Conservation (phyloP, 2,113 vertebrate genomes). For the Hystrix cristata region DNA sequence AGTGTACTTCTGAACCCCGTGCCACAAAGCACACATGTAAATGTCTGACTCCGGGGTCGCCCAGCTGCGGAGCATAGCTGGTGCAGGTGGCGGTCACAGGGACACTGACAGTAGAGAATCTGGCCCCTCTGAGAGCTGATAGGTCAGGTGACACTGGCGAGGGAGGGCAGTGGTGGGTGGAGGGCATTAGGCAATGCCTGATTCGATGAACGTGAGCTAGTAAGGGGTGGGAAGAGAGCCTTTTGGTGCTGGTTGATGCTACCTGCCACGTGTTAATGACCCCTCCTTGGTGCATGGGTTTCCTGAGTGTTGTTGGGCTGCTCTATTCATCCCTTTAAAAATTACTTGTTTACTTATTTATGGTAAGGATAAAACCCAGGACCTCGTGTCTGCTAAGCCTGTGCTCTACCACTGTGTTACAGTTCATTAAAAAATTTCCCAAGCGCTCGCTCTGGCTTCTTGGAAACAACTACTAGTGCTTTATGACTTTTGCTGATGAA, state of each 20-base stretch:
- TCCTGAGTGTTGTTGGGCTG: background rate
- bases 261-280: background rate
- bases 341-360: background rate
- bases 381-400: too few relatives aligned
- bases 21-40: background rate
- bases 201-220: background rate
- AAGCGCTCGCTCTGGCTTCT: background rate
- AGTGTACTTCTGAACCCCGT: background rate
- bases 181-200: background rate
- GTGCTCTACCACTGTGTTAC: background rate
- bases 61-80: background rate
- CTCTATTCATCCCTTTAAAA: background rate
- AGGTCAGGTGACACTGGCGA: background rate
- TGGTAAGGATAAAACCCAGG: background rate
- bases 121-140: background rate
- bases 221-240: background rate
- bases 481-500: background rate
- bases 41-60: background rate
- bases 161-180: accelerated
- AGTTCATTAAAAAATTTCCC: background rate
- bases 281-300: background rate
- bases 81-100: background rate
- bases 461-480: background rate
- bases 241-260: background rate
- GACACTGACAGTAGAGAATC: background rate